Conservation (phyloP, 2,113 vertebrate species). For the Petroica traversi region DNA sequence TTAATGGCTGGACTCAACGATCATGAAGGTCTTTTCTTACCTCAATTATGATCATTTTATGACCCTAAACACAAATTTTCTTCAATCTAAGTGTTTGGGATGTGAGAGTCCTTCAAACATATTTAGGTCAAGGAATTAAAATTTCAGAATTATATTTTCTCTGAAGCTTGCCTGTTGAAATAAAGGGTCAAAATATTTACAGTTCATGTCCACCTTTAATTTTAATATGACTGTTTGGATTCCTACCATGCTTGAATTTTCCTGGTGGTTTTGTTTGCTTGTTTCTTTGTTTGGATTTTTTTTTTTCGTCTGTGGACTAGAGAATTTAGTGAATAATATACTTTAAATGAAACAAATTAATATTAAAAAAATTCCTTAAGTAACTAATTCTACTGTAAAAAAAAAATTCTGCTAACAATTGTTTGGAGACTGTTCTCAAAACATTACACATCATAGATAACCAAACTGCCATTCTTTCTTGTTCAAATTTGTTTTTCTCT, state of each 20-base stretch:
- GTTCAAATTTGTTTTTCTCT: not conserved
- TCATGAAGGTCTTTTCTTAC: not conserved
- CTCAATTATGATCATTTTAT: not conserved
- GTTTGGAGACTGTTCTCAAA: not conserved
- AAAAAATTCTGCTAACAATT: not conserved
- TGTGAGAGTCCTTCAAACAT: not conserved
- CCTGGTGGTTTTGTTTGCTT: accelerated
- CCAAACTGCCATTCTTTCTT: not conserved
- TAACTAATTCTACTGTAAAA: not conserved
- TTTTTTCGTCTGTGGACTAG: not conserved
- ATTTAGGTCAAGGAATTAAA: not conserved
- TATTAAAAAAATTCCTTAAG: not conserved
- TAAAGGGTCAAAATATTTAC: not conserved
- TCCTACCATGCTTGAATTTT: not conserved
- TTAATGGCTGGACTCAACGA: not conserved
- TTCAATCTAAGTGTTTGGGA: not conserved
- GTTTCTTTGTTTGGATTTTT: not conserved
- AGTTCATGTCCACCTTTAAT: not conserved
- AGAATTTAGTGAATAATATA: not conserved
- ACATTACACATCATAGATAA: not conserved
- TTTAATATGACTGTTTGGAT: not conserved
- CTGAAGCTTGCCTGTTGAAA: not conserved
- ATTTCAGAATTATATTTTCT: not conserved
- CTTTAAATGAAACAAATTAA: not conserved
- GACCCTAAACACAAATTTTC: not conserved